phyloP scores from a whole-genome alignment of 2,113 vertebrate genomes.

The Pelodiscus sinensis region DNA sequence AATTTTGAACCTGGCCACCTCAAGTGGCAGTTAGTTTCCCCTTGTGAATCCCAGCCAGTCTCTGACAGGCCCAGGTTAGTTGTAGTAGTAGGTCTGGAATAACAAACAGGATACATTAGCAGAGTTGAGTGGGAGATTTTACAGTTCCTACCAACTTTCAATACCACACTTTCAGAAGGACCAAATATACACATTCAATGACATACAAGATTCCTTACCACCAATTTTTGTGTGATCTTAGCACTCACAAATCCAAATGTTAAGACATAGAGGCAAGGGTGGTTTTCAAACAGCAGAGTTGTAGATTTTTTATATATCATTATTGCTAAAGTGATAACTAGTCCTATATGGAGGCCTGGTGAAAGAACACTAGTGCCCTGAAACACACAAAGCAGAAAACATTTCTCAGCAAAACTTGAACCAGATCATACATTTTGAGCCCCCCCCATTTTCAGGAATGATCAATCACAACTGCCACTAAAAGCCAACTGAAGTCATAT shows the following conservation, averaged over 20 bases:
- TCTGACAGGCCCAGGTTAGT: background rate
- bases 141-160: background rate
- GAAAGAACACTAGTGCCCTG: conserved; percentile 97
- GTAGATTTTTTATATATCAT: conserved; percentile 97
- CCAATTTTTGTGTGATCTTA: conserved; percentile 96
- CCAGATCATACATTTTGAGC: background rate
- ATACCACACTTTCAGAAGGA: background rate
- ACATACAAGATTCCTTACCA: conserved; percentile 81
- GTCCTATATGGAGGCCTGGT: conserved; percentile 91
- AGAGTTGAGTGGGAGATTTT: background rate
- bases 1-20: background rate
- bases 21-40: background rate
- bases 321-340: conserved; percentile 89
- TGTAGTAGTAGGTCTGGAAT: background rate
- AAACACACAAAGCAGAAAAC: conserved; percentile 39
- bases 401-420: background rate
- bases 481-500: background rate
- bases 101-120: background rate
- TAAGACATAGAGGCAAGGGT: conserved; percentile 93
- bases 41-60: background rate
- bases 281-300: conserved; percentile 90
- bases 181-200: background rate
- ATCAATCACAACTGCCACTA: background rate
- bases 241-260: conserved; percentile 93
- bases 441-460: background rate